Base-by-base conservation (phyloP, 2,113 vertebrate species). In the Glaucomys volans region DNA sequence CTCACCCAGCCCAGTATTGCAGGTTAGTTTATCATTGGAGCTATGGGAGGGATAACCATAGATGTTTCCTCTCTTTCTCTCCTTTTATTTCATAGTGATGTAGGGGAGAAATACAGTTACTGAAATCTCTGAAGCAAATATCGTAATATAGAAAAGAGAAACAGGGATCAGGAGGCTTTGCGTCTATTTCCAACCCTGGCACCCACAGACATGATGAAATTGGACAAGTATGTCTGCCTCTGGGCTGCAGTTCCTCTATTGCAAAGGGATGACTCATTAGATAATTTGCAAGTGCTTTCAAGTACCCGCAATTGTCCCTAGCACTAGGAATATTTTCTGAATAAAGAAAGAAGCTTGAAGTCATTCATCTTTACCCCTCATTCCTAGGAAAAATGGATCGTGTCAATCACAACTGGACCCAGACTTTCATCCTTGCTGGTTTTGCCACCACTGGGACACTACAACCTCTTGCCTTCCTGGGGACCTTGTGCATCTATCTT, bases 401-500 rank as follows among this genome's bases (percentile, higher is more conserved):
- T 18, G 11, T 1, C 72, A 98, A 95, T 71, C 64, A 77, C 26
- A 96, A 44, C 0, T 54, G 92, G 92, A 50, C 44, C 12, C 94
- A 86, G n/a, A 75, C 4, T 13, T 98, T 97, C 52, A 35, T 94
- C 14, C 96, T 98, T 6, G 26, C 37, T 26, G 95, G 96, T 35
- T 97, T 98, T 44, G 37, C 47, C 5, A 14, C 11, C 9, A 4
- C 79, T 24, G 47, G 30, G 4, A 35, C 7, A 35, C 24, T 96
- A 6, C 8, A 4, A 40, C 50, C 52, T 14, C 59, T 95, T 1
- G 80, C 93, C 4, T 94, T 98, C 72, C 3, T 81, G 5, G 67
- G 92, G 0, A 54, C 88, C 32, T 64, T 98, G 37, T 47, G 93
- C 22, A 42, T 98, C 20, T 98, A 97, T 4, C 30, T 97, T 57